Conservation (phyloP, 2,888 invertebrate genomes). For the Selenia dentaria region DNA sequence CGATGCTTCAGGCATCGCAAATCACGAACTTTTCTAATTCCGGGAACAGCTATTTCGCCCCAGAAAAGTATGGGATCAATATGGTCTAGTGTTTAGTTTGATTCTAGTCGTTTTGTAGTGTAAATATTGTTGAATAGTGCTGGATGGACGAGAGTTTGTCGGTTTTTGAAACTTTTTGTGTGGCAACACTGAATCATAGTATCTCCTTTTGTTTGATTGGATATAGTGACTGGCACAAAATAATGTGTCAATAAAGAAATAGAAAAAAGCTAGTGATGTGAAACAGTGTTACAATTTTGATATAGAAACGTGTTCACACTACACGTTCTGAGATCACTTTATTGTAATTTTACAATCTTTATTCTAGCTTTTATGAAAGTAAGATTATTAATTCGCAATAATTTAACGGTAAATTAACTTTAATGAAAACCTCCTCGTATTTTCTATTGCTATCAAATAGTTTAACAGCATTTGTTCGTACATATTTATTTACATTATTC, state of each 20-base stretch:
- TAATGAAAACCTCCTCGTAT: constrained; percentile 33
- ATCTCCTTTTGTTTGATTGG: background rate
- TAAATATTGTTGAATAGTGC: constrained; percentile 23
- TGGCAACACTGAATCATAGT: constrained; percentile 1
- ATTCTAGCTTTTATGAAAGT: constrained; percentile 7
- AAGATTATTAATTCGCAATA: constrained; percentile 1
- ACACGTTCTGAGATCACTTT: background rate
- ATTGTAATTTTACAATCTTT: background rate
- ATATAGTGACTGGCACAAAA: background rate
- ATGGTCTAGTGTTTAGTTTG: constrained; percentile 77
- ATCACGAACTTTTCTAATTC: constrained; percentile 82
- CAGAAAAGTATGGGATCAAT: constrained; percentile 81
- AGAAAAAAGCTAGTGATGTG: constrained; percentile 1
- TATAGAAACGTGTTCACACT: background rate
- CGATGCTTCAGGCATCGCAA: constrained; percentile 79
- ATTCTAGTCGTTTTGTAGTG: constrained; percentile 34
- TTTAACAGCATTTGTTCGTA: constrained; percentile 21
- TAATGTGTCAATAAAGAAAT: background rate
- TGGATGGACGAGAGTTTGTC: constrained; percentile 32
- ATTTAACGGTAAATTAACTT: constrained; percentile 17
- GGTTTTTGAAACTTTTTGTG: constrained; percentile 21
- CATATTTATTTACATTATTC: constrained; percentile 21
- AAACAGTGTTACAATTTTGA: background rate
- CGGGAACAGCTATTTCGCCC: constrained; percentile 78
- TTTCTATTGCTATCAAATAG: constrained; percentile 39